Base-by-base conservation (phyloP, 2,797 vertebrate genomes). In the Sylvilagus floridanus region DNA sequence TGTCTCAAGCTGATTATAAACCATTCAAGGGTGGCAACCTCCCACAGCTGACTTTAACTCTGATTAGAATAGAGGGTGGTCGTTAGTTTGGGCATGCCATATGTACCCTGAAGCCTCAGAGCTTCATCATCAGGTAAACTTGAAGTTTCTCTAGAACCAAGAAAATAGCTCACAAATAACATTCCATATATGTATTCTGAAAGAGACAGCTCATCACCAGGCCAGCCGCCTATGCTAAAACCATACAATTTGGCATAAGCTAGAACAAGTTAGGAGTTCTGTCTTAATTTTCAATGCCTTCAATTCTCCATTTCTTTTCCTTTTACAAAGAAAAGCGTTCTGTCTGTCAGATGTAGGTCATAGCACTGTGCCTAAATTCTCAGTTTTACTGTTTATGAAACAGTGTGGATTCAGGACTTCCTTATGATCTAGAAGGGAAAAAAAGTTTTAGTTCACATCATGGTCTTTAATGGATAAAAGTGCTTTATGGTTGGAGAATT, bases 1-100 rank as follows among this genome's bases (percentile, higher is more conserved):
- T 95, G 95, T 96, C 93, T 97, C 93, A 98, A 97, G 93, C 97
- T 98, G 97, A 98, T 98, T 98, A 98, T 98, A 98, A 98, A 98
- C 95, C 89, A 98, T 97, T 97, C 97, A 97, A 98, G 96, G 94
- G 96, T 95, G 97, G 96, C 96, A 98, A 96, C 98, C 97, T 98
- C 97, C 98, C 96, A 98, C 98, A 98, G 97, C 95, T 98, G 97
- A 98, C 96, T 97, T 96, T 97, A 97, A 97, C 95, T 91, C 92
- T 92, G 96, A 97, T 96, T 94, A 93, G 96, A 95, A 96, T 68
- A 96, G 81, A 97, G 69, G 94, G 91, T 83, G 92, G 95, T 76
- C 69, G 3, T 92, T 94, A 66, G 83, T 84, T 95, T 90, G 91
- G 92, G 86, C 83, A 92, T 94, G 95, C 94, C 83, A 83, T 90